Percentiles rank a stretch among this genome's conserved stretches.
These are phyloP conservation scores for Aplysia californica DNA, from an alignment of 1,140 invertebrate species.

Conservation along the genomic window DNA sequence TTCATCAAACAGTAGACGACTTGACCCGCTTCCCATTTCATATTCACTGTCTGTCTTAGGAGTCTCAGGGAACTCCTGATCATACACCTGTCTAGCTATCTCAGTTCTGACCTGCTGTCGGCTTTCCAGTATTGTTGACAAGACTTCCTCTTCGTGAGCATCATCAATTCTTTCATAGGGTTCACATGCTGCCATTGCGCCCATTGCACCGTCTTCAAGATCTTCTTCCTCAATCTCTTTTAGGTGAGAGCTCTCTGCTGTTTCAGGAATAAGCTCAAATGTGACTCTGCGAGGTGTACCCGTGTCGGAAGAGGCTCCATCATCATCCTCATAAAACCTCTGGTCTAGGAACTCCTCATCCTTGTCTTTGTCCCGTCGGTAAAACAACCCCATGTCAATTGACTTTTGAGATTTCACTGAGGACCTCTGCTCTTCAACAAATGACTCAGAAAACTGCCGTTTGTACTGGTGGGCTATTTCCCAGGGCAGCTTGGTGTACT, in stretches of 20 bases:
- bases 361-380: conserved; percentile 39
- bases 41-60: conserved; percentile 24
- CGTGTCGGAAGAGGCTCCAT: not conserved
- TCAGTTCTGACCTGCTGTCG: conserved; percentile 41
- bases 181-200: conserved; percentile 32
- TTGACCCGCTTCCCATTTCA: not conserved
- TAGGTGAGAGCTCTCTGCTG: conserved; percentile 6
- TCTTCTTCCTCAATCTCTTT: conserved; percentile 27
- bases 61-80: conserved; percentile 32
- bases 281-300: conserved; percentile 36
- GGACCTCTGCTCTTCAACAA: conserved; percentile 44
- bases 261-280: conserved; percentile 37
- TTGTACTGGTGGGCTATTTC: conserved; percentile 59
- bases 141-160: conserved; percentile 55
- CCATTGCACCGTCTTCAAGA: not conserved
- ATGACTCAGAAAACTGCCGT: conserved; percentile 60
- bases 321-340: conserved; percentile 24
- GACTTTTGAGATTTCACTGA: conserved; percentile 40
- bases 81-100: conserved; percentile 27
- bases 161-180: conserved; percentile 59
- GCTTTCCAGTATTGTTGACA: conserved; percentile 54
- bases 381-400: conserved; percentile 59
- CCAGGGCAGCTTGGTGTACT: conserved; percentile 51
- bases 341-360: conserved; percentile 27
- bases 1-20: conserved; percentile 8